These are phyloP conservation scores for Apis mellifera DNA, from an alignment of 1,140 invertebrate genomes.

Conservation along the genomic window Amel_HAv3.1 CM009939.2:5113001-5113500, in stretches of 20 bases:
- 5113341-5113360: too few species aligned
- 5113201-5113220: not conserved
- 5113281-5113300: not conserved
- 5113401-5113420: not conserved
- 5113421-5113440: not conserved
- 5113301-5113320: too few species aligned
- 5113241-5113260: too few species aligned
- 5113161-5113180: not conserved
- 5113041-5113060: constrained; percentile 25
- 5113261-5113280: not conserved
- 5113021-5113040: constrained; percentile 24
- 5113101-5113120: constrained; percentile 1
- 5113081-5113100: constrained; percentile 16
- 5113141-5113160: not conserved
- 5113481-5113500: not conserved
- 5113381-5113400: not conserved
- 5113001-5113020: not conserved
- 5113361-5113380: not conserved
- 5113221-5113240: not conserved
- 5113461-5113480: not conserved
- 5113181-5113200: not conserved
- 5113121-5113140: not conserved
- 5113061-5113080: not conserved
- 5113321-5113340: too few species aligned
- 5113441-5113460: not conserved